Evolutionary conservation across 2,888 invertebrate species (phyloP), one percentile per base, ranked within the genome.

Genomic region (Camponotus fellah): DNA sequence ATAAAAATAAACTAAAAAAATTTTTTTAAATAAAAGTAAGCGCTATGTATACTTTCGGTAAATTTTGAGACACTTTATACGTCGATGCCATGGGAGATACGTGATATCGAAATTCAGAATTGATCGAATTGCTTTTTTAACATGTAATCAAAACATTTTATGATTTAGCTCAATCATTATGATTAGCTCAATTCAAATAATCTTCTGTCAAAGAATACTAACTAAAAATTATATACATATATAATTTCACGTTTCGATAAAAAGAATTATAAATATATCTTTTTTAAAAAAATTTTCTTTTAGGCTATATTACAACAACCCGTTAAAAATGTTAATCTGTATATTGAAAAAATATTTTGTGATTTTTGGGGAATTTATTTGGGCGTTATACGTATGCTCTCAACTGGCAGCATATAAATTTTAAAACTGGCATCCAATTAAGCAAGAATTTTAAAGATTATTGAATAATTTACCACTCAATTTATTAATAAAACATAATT

Each of bases 21-120:
- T 17, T 66, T 56, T 66, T 66, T 56, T 66, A 0, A 3, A 77
- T 17, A 4, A 26, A 40, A 32, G 32, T 6, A 56, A 17, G 14
- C 56, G 12, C 12, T 32, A 56, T 40, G 17, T 40, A 12, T 60
- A 40, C 17, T 49, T 34, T 26, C 12, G 26, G 6, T 12, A 34
- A 10, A 68, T 46, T 60, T 14, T 37, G 83, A 58, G 21, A 69
- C 56, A 81, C 82, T 37, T 32, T 60, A 21, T 34, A 40, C n/a
- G n/a, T 6, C 14, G 10, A 21, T 34, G 21, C 5, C 17, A 66
- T 53, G n/a, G 56, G n/a, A 77, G 58, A 34, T 79, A 71, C 71
- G 71, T 37, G 79, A 71, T 79, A 79, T 79, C 71, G 60, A 60
- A 79, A 79, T 79, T 26, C 60, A 46, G 60, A 71, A 79, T 79